A percentile compares a stretch with the other conserved stretches of the same genome.
phyloP scores from a whole-genome alignment of 2,113 vertebrate genomes.

The Aleadryas rufinucha region DNA sequence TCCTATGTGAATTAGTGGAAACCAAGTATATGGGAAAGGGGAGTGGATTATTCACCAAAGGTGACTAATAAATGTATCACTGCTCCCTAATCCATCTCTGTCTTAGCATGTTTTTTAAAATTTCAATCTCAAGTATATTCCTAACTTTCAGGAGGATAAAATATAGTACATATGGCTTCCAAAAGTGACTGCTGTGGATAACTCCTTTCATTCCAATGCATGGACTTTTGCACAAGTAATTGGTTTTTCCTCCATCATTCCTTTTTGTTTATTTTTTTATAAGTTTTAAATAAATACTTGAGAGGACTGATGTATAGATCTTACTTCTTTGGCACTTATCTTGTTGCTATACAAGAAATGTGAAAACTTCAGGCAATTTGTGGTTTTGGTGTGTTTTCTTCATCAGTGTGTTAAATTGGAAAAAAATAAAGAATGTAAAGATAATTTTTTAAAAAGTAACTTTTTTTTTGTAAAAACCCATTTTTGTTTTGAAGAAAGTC shows the following conservation, averaged over 20 bases:
- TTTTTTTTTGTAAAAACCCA: neutral
- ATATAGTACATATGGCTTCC: neutral
- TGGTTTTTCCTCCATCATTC: neutral
- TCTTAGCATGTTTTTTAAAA: neutral
- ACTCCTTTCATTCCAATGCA: neutral
- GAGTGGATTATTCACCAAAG: slow-evolving; percentile 29
- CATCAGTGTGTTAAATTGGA: neutral
- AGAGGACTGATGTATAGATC: neutral
- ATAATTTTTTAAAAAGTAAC: neutral
- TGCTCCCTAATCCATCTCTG: neutral
- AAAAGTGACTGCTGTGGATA: neutral
- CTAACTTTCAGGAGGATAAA: neutral
- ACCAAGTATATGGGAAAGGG: neutral
- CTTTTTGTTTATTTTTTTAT: neutral
- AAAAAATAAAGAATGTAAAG: neutral
- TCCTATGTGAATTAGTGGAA: slow-evolving; percentile 18
- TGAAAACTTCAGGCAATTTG: neutral
- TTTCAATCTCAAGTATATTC: neutral
- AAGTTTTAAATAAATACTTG: neutral
- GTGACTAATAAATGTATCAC: neutral
- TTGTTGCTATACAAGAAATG: neutral
- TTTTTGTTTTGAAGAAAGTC: neutral
- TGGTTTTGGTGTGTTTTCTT: neutral
- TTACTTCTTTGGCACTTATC: neutral
- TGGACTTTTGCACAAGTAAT: neutral